Conservation (phyloP, 2,113 vertebrate species). For the Dermatemys mawii region DNA sequence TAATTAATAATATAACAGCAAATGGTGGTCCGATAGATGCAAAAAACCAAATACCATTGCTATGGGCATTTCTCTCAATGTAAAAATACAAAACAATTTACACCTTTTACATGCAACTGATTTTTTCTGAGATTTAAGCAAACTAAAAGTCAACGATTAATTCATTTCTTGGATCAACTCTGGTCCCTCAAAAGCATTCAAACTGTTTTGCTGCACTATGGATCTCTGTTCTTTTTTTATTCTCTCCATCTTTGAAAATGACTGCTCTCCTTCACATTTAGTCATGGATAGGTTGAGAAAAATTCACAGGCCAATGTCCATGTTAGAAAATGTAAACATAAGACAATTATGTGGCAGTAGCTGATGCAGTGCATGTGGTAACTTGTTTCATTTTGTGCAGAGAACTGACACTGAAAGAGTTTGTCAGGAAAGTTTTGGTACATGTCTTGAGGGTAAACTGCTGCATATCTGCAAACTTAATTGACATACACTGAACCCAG, state of each 20-base stretch:
- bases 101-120: too few species aligned
- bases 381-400: not conserved
- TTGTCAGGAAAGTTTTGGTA: not conserved
- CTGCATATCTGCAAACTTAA: not conserved
- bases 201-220: not conserved
- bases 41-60: too few species aligned
- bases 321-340: not conserved
- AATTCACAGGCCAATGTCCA: not conserved
- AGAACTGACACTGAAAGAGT: not conserved
- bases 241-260: not conserved
- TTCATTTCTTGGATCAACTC: not conserved
- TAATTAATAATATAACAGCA: too few species aligned
- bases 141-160: not conserved
- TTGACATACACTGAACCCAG: not conserved
- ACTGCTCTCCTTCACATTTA: not conserved
- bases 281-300: not conserved
- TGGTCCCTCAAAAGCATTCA: not conserved
- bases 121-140: too few species aligned
- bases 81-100: too few species aligned
- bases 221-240: not conserved
- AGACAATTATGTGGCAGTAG: not conserved
- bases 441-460: not conserved
- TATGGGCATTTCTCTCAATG: too few species aligned
- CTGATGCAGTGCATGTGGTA: not conserved
- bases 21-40: too few species aligned